These are phyloP conservation scores for Diabrotica virgifera DNA, from an alignment of 1,140 invertebrate species.

Conservation along the genomic window DNA sequence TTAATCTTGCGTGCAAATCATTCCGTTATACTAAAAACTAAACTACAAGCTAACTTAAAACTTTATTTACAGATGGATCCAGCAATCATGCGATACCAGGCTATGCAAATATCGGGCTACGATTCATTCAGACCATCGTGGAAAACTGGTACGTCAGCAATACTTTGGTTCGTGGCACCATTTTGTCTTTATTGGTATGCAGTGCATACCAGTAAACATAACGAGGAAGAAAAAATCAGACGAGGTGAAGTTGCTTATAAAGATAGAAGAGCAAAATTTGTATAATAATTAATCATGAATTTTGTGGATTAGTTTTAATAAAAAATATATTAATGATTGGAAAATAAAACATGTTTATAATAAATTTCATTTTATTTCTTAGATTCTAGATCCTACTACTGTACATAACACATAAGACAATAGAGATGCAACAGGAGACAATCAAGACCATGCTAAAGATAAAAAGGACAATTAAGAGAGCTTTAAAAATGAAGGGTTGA, in stretches of 20 bases:
- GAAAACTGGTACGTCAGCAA: slow-evolving; percentile 54
- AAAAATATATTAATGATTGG: not conserved
- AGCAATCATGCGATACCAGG: slow-evolving; percentile 65
- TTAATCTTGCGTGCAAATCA: too few relatives aligned
- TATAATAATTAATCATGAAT: slow-evolving; percentile 10
- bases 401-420: too few relatives aligned
- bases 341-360: too few relatives aligned
- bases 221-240: slow-evolving; percentile 57
- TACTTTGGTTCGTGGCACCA: slow-evolving; percentile 57
- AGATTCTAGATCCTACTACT: too few relatives aligned
- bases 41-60: not conserved
- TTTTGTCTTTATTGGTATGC: slow-evolving; percentile 55
- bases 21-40: too few relatives aligned
- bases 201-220: slow-evolving; percentile 54
- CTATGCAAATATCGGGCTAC: slow-evolving; percentile 61
- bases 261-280: slow-evolving; percentile 63
- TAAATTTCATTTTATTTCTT: too few relatives aligned
- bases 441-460: too few relatives aligned
- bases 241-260: slow-evolving; percentile 69
- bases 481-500: too few relatives aligned
- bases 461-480: too few relatives aligned
- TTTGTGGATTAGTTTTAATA: not conserved
- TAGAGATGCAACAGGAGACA: too few relatives aligned
- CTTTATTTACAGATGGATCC: slow-evolving; percentile 69
- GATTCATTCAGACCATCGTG: slow-evolving; percentile 67